Evolutionary conservation across 2,888 invertebrate species (phyloP).

Genomic region (Hypomecis atomaria): DNA sequence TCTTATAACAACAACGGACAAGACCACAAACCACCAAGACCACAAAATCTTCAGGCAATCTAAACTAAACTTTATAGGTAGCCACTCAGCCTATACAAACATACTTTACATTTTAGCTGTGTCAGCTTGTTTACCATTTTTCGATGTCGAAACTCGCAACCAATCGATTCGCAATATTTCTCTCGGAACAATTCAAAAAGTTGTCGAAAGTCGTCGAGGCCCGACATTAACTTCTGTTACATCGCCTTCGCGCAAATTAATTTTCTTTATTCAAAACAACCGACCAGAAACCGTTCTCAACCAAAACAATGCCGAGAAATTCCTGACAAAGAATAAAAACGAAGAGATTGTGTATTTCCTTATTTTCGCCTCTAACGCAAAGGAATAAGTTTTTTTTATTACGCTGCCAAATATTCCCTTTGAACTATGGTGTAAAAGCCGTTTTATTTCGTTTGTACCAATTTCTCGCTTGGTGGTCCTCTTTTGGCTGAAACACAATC

Average conservation of each 20-base stretch:
- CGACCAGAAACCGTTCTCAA: constrained; percentile 43
- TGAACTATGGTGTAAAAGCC: constrained; percentile 44
- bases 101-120: not conserved
- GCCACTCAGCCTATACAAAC: not conserved
- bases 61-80: not conserved
- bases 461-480: constrained; percentile 41
- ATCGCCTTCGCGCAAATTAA: constrained; percentile 43
- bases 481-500: constrained; percentile 42
- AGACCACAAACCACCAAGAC: no score
- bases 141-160: constrained; percentile 1
- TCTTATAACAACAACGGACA: no score
- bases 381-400: constrained; percentile 46
- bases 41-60: no score
- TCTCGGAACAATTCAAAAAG: constrained; percentile 25
- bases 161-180: constrained; percentile 23
- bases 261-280: constrained; percentile 46
- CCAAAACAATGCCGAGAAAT: constrained; percentile 45
- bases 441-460: constrained; percentile 43
- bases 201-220: constrained; percentile 23
- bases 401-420: constrained; percentile 40
- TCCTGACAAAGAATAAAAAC: constrained; percentile 41
- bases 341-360: constrained; percentile 38
- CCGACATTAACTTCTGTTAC: constrained; percentile 39
- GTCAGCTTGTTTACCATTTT: constrained; percentile 11
- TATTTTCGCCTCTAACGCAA: constrained; percentile 43